phyloP scores from a whole-genome alignment of 2,888 invertebrate genomes.

The Psylliodes chrysocephalus region DNA sequence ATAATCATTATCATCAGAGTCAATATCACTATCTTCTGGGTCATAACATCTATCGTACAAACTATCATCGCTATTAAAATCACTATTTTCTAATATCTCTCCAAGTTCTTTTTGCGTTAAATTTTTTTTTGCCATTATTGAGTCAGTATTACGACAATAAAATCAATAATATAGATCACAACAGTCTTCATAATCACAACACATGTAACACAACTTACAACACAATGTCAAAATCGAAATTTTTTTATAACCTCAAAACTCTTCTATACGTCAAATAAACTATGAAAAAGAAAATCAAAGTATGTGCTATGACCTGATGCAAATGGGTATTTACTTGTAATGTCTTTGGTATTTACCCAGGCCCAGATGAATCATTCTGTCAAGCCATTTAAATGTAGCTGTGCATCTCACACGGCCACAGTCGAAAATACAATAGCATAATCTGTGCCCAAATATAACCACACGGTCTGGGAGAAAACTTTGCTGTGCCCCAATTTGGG shows the following conservation, averaged over 20 bases:
- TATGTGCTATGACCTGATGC: no score
- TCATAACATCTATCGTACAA: no score
- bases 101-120: conserved; percentile 2
- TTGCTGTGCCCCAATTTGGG: no score
- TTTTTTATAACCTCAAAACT: no score
- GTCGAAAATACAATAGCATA: conserved; percentile 3
- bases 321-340: no score
- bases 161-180: conserved; percentile 11
- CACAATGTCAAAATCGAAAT: conserved; percentile 4
- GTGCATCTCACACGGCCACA: conserved; percentile 8
- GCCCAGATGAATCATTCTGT: neutral
- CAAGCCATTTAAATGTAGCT: no score
- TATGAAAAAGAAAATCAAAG: no score
- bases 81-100: conserved; percentile 14
- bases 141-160: conserved; percentile 8
- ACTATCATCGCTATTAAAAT: conserved; percentile 10
- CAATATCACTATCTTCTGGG: conserved; percentile 3
- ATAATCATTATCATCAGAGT: no score
- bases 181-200: no score
- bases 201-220: conserved; percentile 9
- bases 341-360: neutral
- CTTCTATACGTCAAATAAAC: conserved; percentile 5
- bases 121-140: conserved; percentile 1
- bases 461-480: no score
- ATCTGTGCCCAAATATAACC: no score